A percentile compares a stretch with the other conserved stretches of the same genome.
Conservation (phyloP, 2,113 vertebrate genomes). For the Phalacrocorax pelagicus region DNA sequence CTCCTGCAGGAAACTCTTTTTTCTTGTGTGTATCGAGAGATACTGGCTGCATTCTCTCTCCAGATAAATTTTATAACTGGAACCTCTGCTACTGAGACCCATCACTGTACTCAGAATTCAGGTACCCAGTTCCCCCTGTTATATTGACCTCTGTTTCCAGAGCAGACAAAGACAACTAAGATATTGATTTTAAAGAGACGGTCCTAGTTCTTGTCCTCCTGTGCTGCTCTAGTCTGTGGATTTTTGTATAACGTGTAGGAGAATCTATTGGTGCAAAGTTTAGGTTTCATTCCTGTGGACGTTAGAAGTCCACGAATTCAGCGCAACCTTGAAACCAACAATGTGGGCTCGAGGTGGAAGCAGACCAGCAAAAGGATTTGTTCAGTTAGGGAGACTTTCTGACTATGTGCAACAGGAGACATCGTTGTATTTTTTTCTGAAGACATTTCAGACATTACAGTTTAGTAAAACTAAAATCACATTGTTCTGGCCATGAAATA, state of each 20-base stretch:
- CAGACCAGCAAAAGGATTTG: neutral
- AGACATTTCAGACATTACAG: neutral
- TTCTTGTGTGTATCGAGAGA: neutral
- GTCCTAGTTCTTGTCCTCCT: neutral
- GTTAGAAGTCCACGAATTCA: neutral
- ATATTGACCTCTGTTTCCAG: neutral
- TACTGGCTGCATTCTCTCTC: neutral
- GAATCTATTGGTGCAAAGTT: neutral
- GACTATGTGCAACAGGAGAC: neutral
- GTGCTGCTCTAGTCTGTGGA: neutral
- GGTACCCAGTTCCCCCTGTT: neutral
- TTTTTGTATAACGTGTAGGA: neutral
- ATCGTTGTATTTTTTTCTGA: neutral
- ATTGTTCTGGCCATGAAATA: neutral
- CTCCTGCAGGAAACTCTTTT: neutral
- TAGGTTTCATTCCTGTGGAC: accelerated
- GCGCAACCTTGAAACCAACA: neutral
- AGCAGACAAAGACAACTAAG: neutral
- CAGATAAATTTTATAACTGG: neutral
- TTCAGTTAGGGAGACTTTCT: neutral
- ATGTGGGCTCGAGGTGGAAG: neutral
- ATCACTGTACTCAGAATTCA: neutral
- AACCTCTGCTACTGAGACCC: neutral
- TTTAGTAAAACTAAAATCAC: neutral
- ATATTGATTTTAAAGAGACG: neutral